Evolutionary conservation across 2,888 invertebrate genomes (phyloP).

Genomic region (Kryphioiulus occultus): DNA sequence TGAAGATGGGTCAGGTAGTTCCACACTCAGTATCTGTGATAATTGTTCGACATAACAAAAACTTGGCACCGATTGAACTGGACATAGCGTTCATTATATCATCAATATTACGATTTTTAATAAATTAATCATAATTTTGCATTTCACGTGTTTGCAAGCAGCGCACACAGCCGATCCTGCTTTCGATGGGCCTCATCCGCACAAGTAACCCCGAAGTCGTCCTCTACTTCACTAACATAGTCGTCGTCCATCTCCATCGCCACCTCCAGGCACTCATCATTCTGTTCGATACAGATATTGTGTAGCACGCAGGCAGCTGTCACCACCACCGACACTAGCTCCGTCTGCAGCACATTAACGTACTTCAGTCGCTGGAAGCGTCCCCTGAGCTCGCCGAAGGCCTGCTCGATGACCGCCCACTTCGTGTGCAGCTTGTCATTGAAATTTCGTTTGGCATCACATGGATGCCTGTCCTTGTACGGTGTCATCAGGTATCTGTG

Average conservation of each 20-base stretch:
- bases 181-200: background rate
- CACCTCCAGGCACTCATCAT: background rate
- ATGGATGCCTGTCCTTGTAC: background rate
- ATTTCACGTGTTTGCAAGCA: background rate
- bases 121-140: background rate
- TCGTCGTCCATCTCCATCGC: background rate
- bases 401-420: slow-evolving; percentile 1
- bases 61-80: background rate
- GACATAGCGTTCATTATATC: background rate
- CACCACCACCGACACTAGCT: background rate
- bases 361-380: slow-evolving; percentile 32
- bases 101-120: background rate
- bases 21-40: no score
- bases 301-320: slow-evolving; percentile 41
- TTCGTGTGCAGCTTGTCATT: slow-evolving; percentile 4
- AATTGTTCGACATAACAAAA: no score
- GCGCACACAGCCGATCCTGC: background rate
- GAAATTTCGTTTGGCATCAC: background rate
- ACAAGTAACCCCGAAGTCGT: background rate
- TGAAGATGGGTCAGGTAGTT: no score
- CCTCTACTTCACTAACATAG: background rate
- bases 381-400: slow-evolving; percentile 12
- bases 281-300: slow-evolving; percentile 45
- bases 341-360: background rate
- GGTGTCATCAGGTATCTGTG: slow-evolving; percentile 33